Evolutionary conservation across 2,888 invertebrate species (phyloP), one percentile per base, ranked within the genome.

Genomic region (Protodeltote pygarga): DNA sequence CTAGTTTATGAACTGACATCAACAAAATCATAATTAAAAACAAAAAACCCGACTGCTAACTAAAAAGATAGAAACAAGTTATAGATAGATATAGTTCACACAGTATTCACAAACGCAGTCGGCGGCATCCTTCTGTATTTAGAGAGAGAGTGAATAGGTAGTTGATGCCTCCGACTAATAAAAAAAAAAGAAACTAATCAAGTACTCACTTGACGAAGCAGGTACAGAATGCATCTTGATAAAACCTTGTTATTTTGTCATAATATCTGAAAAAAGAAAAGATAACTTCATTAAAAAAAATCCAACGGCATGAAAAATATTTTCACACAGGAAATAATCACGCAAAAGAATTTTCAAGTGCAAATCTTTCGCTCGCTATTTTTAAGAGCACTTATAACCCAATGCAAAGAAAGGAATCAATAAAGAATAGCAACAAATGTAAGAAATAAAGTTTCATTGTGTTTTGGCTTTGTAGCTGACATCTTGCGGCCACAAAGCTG

Each of bases 381-480:
- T 62, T 68, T 24, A 74, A 89, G 84, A 68, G 73, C 66, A 76
- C 87, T 75, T 44, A 67, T 75, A 57, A 65, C 53, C 34, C 50
- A 75, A 73, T 67, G 63, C 28, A 51, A 65, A 72, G 77, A 79
- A 87, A 81, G 70, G 77, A 85, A 81, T 83, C 75, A 65, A 77
- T 74, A 71, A 76, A 77, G 75, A 87, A 85, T 82, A 79, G 89
- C 74, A 81, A 89, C 88, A 89, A 89, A 85, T 84, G 88, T 87
- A 87, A 86, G 86, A 85, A 86, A 83, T 85, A 87, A 85, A 74
- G 71, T 70, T 59, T 67, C 59, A 79, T 89, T 89, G 87, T 89
- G 73, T 63, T 34, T 51, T 42, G 48, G 67, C 61, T 62, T 53
- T 54, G 70, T 67, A 53, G 68, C 83, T 77, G 80, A 87, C 90